Evolutionary conservation across 2,113 vertebrate species (phyloP).

Genomic region (Laticauda colubrina): DNA sequence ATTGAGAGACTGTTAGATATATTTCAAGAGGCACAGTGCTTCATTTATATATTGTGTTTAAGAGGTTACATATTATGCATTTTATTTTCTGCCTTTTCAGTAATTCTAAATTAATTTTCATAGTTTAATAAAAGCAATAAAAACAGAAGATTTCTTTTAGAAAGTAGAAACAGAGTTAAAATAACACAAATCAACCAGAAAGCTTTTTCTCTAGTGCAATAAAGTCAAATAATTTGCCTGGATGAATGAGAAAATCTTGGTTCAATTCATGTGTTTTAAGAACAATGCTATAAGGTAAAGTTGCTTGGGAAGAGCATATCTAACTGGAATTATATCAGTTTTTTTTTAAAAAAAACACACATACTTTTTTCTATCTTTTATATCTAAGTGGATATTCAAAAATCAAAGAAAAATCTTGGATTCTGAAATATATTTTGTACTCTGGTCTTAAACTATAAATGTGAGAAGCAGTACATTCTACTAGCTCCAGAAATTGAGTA

Average conservation of each 20-base stretch:
- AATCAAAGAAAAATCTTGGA: background rate
- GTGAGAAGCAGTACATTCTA: background rate
- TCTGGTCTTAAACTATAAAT: background rate
- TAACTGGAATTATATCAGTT: background rate
- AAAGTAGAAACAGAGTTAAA: background rate
- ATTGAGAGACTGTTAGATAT: background rate
- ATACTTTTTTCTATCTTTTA: background rate
- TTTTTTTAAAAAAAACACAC: background rate
- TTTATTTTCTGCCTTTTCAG: background rate
- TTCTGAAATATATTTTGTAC: background rate
- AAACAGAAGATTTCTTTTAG: background rate
- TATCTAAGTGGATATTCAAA: background rate
- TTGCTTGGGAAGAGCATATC: background rate
- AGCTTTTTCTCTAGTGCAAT: background rate
- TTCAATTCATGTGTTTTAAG: background rate
- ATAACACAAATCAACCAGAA: background rate
- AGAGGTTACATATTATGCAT: background rate
- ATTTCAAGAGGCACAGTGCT: background rate
- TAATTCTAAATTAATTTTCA: background rate
- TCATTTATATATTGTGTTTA: background rate
- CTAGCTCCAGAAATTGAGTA: background rate
- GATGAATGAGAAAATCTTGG: background rate
- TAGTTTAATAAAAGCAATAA: background rate
- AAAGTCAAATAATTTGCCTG: background rate
- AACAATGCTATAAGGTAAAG: background rate